Conservation (phyloP, 2,113 vertebrate species). For the Bufo gargarizans region DNA sequence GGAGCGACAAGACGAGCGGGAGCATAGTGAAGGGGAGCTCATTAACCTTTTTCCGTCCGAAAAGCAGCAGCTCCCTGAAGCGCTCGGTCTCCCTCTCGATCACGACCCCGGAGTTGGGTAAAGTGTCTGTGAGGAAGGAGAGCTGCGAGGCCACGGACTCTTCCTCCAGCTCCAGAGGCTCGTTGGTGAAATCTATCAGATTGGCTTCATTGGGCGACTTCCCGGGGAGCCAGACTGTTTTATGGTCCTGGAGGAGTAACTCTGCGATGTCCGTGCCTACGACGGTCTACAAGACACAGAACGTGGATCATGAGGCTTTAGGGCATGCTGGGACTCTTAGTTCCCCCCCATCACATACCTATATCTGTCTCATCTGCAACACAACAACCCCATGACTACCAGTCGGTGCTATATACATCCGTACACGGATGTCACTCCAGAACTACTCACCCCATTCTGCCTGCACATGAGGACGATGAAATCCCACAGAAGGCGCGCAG, state of each 20-base stretch:
- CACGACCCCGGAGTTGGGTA: constrained; percentile 72
- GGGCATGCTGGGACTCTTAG: not conserved
- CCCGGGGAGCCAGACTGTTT: constrained; percentile 92
- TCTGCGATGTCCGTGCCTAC: constrained; percentile 96
- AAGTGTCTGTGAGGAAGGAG: constrained; percentile 86
- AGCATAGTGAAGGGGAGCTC: too few relatives aligned
- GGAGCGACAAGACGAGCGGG: not conserved
- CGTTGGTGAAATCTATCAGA: constrained; percentile 94
- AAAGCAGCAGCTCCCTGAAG: constrained; percentile 94
- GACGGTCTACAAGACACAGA: constrained; percentile 78
- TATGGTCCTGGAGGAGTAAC: constrained; percentile 90
- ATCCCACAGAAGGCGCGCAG: constrained; percentile 92
- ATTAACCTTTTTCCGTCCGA: constrained; percentile 92
- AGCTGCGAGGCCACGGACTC: constrained; percentile 87
- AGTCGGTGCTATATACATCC: too few relatives aligned
- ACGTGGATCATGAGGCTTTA: not conserved
- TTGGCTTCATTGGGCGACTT: constrained; percentile 96
- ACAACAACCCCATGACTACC: too few relatives aligned
- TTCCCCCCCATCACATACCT: not conserved
- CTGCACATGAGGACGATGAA: constrained; percentile 91
- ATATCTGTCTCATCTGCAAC: too few relatives aligned
- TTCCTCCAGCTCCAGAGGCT: constrained; percentile 84
- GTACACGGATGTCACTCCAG: too few relatives aligned
- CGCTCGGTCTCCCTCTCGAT: constrained; percentile 88
- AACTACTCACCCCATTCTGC: constrained; percentile 89